These are phyloP conservation scores for Acanthisitta chloris DNA, from an alignment of 2,113 vertebrate species.

Conservation along the genomic window DNA sequence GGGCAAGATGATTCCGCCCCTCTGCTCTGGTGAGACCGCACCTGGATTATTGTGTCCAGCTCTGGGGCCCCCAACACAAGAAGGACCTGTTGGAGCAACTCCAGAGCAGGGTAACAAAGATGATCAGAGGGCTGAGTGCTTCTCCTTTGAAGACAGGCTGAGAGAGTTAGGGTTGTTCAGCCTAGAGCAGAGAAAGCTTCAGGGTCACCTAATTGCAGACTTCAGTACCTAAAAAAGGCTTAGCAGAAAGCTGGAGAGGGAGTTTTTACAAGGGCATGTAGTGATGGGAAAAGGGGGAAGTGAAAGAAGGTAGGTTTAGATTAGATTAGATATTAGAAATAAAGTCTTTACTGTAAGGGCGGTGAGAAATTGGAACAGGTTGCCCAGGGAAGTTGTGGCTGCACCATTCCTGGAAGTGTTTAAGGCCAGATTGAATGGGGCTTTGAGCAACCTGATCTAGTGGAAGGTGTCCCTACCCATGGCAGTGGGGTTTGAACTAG, in stretches of 20 bases:
- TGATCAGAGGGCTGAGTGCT: background rate
- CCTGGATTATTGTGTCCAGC: background rate
- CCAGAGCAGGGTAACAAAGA: background rate
- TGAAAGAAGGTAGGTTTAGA: background rate
- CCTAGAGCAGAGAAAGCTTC: background rate
- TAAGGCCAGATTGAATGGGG: background rate
- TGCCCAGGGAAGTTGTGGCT: background rate
- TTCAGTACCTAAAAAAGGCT: background rate
- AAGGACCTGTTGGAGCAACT: background rate
- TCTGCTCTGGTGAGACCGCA: background rate
- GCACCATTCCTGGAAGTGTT: background rate
- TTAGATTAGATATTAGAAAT: background rate
- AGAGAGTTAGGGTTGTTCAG: background rate
- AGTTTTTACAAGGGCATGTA: background rate
- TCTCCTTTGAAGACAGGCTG: background rate
- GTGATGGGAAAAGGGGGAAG: background rate
- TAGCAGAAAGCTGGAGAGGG: background rate
- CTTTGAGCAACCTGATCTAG: background rate
- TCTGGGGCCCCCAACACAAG: background rate
- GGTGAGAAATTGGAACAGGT: background rate
- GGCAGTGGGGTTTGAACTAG: background rate
- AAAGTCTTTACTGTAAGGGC: background rate
- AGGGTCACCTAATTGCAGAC: background rate
- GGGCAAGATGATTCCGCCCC: background rate
- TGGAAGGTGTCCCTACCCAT: background rate